Conservation (phyloP, 2,113 vertebrate genomes). For the Phalacrocorax brasilianus region DNA sequence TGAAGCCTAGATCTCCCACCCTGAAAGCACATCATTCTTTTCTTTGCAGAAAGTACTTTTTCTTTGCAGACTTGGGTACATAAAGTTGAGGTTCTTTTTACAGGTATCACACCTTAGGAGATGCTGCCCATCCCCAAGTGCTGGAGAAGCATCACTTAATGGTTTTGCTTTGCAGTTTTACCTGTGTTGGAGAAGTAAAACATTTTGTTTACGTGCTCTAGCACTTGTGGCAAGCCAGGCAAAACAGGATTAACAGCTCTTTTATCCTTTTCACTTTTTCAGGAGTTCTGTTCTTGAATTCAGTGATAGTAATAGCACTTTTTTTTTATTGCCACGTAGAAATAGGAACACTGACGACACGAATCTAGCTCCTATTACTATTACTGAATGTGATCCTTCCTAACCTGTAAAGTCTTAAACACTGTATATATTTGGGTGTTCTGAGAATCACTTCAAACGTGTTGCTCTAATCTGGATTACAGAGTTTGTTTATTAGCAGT, state of each 20-base stretch:
- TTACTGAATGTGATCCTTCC: slow-evolving; percentile 72
- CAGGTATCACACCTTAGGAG: neutral
- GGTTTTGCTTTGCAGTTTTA: slow-evolving; percentile 35
- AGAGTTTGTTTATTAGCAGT: slow-evolving; percentile 42
- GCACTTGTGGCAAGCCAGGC: neutral
- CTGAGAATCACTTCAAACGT: slow-evolving; percentile 14
- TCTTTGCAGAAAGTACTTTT: neutral
- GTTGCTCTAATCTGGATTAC: slow-evolving; percentile 34
- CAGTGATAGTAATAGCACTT: slow-evolving; percentile 73
- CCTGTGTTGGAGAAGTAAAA: neutral
- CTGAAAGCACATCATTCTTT: neutral
- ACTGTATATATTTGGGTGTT: neutral
- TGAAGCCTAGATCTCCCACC: neutral
- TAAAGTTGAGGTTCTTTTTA: neutral
- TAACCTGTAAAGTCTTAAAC: slow-evolving; percentile 49
- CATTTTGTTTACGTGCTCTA: neutral
- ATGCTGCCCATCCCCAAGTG: neutral
- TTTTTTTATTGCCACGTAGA: slow-evolving; percentile 30
- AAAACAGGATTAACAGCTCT: slow-evolving; percentile 45
- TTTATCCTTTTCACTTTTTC: slow-evolving; percentile 63
- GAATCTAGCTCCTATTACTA: slow-evolving; percentile 51
- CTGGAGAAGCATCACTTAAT: neutral
- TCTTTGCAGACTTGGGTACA: neutral
- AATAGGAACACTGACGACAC: slow-evolving; percentile 32
- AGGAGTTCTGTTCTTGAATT: slow-evolving; percentile 73